Evolutionary conservation across 2,888 invertebrate genomes (phyloP).

Genomic region (Stramonita haemastoma): DNA sequence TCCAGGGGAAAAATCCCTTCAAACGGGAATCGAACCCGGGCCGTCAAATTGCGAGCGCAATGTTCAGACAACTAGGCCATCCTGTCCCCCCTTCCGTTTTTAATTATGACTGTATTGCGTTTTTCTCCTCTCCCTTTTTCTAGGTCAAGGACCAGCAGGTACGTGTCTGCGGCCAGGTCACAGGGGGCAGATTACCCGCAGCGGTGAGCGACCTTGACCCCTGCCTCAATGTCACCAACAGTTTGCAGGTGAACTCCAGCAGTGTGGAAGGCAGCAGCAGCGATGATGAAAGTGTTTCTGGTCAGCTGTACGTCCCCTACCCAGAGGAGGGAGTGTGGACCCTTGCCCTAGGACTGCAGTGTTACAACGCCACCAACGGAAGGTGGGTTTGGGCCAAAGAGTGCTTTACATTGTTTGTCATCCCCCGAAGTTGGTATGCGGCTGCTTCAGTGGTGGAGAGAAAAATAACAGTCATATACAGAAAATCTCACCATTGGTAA

Average conservation of each 20-base stretch:
- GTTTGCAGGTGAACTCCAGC: constrained; percentile 32
- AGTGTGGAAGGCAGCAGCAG: not conserved
- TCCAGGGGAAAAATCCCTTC: no score
- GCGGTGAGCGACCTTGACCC: constrained; percentile 35
- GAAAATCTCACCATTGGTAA: no score
- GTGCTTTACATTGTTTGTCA: not conserved
- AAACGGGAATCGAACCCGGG: no score
- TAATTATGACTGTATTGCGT: no score
- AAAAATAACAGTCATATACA: no score
- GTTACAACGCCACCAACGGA: constrained; percentile 29
- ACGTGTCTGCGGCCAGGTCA: constrained; percentile 44
- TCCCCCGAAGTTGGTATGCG: no score
- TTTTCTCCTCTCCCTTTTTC: not conserved
- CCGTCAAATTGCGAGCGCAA: no score
- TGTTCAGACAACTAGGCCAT: no score
- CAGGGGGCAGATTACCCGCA: constrained; percentile 36
- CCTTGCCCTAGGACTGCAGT: constrained; percentile 40
- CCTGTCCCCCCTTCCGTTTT: no score
- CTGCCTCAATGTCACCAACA: constrained; percentile 31
- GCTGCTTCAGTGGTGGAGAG: no score
- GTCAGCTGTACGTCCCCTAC: constrained; percentile 46
- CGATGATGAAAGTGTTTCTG: constrained; percentile 1
- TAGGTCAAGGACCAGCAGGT: constrained; percentile 23
- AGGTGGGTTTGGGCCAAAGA: not conserved
- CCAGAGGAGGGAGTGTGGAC: constrained; percentile 47